phyloP scores from a whole-genome alignment of 2,113 vertebrate genomes.

The Euleptes europaea region DNA sequence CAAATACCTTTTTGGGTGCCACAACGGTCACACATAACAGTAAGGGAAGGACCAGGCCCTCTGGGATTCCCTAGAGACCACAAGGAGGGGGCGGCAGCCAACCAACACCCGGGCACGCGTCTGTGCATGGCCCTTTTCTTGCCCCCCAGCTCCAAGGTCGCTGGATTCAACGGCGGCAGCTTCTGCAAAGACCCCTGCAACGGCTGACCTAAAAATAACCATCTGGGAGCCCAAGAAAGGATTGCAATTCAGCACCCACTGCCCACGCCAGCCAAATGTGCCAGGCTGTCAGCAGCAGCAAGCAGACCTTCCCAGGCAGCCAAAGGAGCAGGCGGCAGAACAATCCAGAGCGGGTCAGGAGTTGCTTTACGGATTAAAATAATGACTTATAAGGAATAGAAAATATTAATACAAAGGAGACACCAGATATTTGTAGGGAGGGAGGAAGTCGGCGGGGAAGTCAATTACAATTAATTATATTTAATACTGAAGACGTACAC shows the following conservation, averaged over 20 bases:
- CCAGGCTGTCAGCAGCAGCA: background rate
- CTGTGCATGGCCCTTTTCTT: background rate
- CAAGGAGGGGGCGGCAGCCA: background rate
- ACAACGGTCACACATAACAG: background rate
- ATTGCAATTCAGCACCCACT: constrained; percentile 3
- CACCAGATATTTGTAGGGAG: too few relatives aligned
- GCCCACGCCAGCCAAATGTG: constrained; percentile 8
- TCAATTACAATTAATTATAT: too few relatives aligned
- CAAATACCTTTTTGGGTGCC: constrained; percentile 29
- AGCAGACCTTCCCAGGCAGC: background rate
- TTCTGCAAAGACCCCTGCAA: constrained; percentile 24
- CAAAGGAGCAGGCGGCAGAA: background rate
- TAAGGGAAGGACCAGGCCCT: background rate
- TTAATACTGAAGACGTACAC: too few relatives aligned
- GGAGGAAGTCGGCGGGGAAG: too few relatives aligned
- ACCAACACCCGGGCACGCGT: background rate
- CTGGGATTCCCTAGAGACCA: constrained; percentile 9
- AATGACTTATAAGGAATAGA: too few relatives aligned
- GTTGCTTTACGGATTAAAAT: background rate
- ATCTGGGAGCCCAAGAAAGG: constrained; percentile 11
- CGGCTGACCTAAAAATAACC: constrained; percentile 40
- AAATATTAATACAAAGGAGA: too few relatives aligned
- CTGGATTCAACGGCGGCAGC: background rate
- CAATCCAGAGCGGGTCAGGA: background rate
- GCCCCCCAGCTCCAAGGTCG: background rate